A percentile compares a stretch with the other conserved stretches of the same genome.
phyloP scores from a whole-genome alignment of 2,113 vertebrate genomes.

The Bufo gargarizans region DNA sequence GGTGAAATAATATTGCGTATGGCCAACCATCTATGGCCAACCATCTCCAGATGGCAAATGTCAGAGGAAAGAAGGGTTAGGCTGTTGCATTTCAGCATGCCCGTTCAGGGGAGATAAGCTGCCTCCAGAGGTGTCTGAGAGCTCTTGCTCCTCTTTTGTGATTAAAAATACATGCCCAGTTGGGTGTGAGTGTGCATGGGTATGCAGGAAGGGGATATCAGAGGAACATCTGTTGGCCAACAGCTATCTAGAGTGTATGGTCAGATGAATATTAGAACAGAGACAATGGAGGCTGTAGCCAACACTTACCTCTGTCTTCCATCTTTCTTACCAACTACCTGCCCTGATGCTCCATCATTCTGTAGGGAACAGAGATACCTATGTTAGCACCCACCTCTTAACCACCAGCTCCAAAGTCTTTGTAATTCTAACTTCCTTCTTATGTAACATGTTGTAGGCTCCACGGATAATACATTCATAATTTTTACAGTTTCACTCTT shows the following conservation, averaged over 20 bases:
- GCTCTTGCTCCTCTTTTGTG: too few relatives aligned
- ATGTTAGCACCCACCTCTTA: neutral
- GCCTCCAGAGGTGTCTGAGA: too few relatives aligned
- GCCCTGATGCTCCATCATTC: neutral
- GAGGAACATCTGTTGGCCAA: too few relatives aligned
- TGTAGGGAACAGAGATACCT: neutral
- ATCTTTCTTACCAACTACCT: neutral
- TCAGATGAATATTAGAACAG: neutral
- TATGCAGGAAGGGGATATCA: too few relatives aligned
- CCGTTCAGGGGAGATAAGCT: too few relatives aligned
- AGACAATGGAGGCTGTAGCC: neutral
- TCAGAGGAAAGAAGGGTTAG: too few relatives aligned
- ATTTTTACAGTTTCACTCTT: conserved; percentile 9
- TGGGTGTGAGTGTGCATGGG: too few relatives aligned
- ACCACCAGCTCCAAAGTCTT: neutral
- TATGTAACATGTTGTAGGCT: neutral
- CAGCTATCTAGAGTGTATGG: neutral
- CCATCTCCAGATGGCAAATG: too few relatives aligned
- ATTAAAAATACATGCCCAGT: too few relatives aligned
- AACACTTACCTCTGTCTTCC: neutral
- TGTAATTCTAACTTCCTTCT: neutral
- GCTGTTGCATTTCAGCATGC: too few relatives aligned
- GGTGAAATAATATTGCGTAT: too few relatives aligned
- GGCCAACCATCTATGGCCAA: too few relatives aligned
- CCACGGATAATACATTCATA: neutral